Evolutionary conservation across 2,113 vertebrate genomes (phyloP).

Genomic region (Erythrocebus patas): DNA sequence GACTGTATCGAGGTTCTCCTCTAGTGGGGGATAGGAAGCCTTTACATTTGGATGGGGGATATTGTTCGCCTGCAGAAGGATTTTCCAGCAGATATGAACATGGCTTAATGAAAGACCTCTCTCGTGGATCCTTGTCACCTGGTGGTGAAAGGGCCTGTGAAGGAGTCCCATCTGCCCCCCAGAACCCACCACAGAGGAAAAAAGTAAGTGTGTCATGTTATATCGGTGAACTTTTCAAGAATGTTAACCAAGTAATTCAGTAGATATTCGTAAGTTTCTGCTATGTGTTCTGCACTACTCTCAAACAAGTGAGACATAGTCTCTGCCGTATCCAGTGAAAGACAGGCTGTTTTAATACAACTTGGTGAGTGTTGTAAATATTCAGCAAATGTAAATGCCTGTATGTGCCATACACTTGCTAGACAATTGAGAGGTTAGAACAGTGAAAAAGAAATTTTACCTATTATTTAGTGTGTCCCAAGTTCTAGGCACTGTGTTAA

Average conservation of each 20-base stretch:
- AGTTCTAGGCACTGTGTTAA: not conserved
- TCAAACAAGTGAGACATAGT: not conserved
- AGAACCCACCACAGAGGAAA: slow-evolving; percentile 97
- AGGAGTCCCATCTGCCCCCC: slow-evolving; percentile 88
- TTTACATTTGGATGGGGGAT: slow-evolving; percentile 89
- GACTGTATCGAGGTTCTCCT: slow-evolving; percentile 83
- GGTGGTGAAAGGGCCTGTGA: slow-evolving; percentile 91
- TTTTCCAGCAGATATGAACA: slow-evolving; percentile 89
- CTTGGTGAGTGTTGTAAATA: not conserved
- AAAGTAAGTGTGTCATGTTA: slow-evolving; percentile 88
- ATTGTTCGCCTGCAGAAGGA: slow-evolving; percentile 92
- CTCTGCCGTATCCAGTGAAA: not conserved
- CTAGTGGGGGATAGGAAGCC: slow-evolving; percentile 87
- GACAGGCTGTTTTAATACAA: not conserved
- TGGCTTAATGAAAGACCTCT: slow-evolving; percentile 88
- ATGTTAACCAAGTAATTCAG: not conserved
- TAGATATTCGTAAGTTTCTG: not conserved
- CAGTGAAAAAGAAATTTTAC: not conserved
- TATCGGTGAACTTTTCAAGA: not conserved
- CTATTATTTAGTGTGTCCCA: not conserved
- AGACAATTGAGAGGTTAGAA: not conserved
- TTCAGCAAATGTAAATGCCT: not conserved
- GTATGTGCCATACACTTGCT: not conserved
- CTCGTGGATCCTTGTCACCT: slow-evolving; percentile 89
- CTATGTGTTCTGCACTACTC: not conserved